Base-by-base conservation (phyloP, 1,140 invertebrate genomes). In the Cherax destructor region DNA sequence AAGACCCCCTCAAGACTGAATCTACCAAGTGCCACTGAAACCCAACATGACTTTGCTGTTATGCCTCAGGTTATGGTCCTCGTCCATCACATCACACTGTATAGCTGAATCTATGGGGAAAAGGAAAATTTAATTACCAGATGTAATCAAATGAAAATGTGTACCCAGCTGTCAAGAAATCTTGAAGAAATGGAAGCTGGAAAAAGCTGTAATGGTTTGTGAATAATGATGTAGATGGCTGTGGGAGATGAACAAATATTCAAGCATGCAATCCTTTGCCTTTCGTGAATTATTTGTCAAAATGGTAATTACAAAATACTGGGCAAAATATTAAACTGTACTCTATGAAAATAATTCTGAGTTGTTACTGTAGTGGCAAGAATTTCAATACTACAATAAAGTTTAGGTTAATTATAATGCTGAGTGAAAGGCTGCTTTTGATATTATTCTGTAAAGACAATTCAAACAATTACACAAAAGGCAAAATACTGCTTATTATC, bases 141-240 rank as follows among this genome's bases (percentile, higher is more conserved):
- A 4, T 30, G 21, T 24, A 2, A 30, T 74, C 9, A 9, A 30
- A 5, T 5, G n/a, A 30, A 74, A 74, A 74, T 0, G 24, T 30
- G 11, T 7, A 74, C 65, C 21, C 21, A 74, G 24, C 69, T 74
- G 69, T 74, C 69, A 74, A 30, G 30, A 74, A 30, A 74, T 74
- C 69, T 74, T 24, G 69, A 30, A 74, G 24, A 74, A 74, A 74
- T 30, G 9, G 69, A 74, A 74, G 69, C 69, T 74, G 69, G 69
- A 74, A 30, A 30, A 74, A 74, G 24, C 69, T 74, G 69, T 30
- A 30, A 74, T 30, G 24, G 69, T 30, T 30, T 30, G 21, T 74
- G 69, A 74, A 10, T 74, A 21, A 11, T 7, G 24, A 74, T 69
- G 11, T 21, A 30, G 24, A 74, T 74, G n/a, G 69, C 7, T 21